Base-by-base conservation (phyloP, 2,113 vertebrate genomes). In the Albula goreensis region DNA sequence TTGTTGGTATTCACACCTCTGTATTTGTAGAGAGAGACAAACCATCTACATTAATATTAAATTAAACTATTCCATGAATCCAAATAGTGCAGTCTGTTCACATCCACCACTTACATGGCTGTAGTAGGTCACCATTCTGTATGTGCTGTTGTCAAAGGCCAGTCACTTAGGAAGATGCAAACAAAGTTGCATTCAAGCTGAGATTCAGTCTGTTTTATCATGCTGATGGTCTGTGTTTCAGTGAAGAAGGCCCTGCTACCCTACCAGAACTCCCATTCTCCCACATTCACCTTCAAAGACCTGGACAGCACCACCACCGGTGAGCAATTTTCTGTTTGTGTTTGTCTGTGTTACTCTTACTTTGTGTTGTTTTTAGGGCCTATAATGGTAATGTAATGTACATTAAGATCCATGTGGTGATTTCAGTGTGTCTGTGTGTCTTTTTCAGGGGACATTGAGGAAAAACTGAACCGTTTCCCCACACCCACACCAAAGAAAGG, bases 361-460 rank as follows among this genome's bases (percentile, higher is more conserved):
- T 41, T 41, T 41, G 31, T 41, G 31, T 41, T 41, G 31, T 41
- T 41, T 41, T 41, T 41, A 41, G 31, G 1, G 31, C 31, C 31
- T 41, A 1, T 41, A 41, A 41, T 41, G 31, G 31, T 41, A 41
- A 41, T 41, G 31, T 41, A 41, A 41, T 41, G 31, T 41, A 41
- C 31, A 1, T 41, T 41, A 1, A 41, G 31, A 41, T 41, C 31
- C 0, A 41, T 41, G 31, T 10, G 53, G 53, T 74, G 66, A 74
- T 83, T n/a, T 83, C 41, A 22, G 66, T 78, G 22, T 84, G 66
- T 25, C 51, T 80, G 41, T 51, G 56, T 51, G 81, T 1, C 80
- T 83, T 70, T 85, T 81, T 49, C 83, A 77, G 81, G 84, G 82
- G 9, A 31, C 25, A 53, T 41, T 50, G 25, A 82, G 82, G 25